Conservation (phyloP, 2,888 invertebrate species). For the Orthosia gracilis region DNA sequence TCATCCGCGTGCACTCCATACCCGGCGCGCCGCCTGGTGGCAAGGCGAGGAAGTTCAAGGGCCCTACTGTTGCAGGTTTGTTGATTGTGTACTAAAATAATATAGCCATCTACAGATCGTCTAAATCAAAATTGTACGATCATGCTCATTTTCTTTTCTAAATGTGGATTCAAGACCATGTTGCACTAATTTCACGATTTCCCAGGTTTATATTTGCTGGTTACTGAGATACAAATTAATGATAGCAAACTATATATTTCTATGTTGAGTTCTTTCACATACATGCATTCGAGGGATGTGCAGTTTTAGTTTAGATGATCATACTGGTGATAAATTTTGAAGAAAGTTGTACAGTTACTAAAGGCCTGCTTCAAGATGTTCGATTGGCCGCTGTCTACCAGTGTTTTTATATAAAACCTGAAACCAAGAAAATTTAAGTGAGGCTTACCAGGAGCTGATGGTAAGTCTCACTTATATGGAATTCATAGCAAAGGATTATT, state of each 20-base stretch:
- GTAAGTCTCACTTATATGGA: too few species aligned
- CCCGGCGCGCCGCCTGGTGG: slow-evolving; percentile 59
- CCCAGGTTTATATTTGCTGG: background rate
- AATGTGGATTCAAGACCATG: background rate
- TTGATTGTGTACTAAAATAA: slow-evolving; percentile 3
- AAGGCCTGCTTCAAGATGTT: background rate
- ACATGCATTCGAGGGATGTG: background rate
- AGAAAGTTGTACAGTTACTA: too few species aligned
- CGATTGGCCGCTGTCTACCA: too few species aligned
- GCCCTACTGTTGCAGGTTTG: slow-evolving; percentile 82
- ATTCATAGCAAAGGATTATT: background rate
- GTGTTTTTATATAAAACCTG: background rate
- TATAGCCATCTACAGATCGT: background rate
- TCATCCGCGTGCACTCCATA: slow-evolving; percentile 73
- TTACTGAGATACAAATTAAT: background rate
- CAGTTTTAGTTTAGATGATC: background rate
- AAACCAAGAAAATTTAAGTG: background rate
- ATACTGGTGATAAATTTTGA: too few species aligned
- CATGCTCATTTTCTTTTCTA: background rate
- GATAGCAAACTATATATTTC: background rate
- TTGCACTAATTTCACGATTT: background rate
- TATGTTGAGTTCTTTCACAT: too few species aligned
- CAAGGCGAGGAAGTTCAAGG: slow-evolving; percentile 74
- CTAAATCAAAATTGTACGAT: slow-evolving; percentile 18
- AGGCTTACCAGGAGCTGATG: background rate